phyloP scores from a whole-genome alignment of 1,140 invertebrate genomes.

The Anoplophora glabripennis region DNA sequence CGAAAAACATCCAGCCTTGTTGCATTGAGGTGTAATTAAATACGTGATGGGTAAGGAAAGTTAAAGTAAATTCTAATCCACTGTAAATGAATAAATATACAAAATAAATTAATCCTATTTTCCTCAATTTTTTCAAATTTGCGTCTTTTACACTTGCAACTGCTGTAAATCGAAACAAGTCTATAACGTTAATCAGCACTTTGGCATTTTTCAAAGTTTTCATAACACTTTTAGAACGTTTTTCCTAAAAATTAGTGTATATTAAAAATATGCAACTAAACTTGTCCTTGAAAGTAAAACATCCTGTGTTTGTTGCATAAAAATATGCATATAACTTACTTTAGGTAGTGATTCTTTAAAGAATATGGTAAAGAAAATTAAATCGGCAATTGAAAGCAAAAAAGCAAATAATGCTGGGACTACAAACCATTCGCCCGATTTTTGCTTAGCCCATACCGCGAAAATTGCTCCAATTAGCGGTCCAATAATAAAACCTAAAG shows the following conservation, averaged over 20 bases:
- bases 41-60: slow-evolving; percentile 92
- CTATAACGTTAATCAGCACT: slow-evolving; percentile 62
- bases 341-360: slow-evolving; percentile 84
- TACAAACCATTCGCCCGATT: slow-evolving; percentile 71
- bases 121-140: slow-evolving; percentile 65
- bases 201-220: slow-evolving; percentile 68
- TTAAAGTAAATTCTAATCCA: slow-evolving; percentile 95
- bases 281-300: background rate
- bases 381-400: slow-evolving; percentile 71
- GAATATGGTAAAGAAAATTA: slow-evolving; percentile 71
- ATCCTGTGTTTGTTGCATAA: background rate
- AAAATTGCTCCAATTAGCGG: slow-evolving; percentile 93
- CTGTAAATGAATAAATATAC: slow-evolving; percentile 96
- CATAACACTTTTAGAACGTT: slow-evolving; percentile 58
- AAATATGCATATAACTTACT: slow-evolving; percentile 45
- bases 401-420: slow-evolving; percentile 86
- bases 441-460: slow-evolving; percentile 66
- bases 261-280: background rate
- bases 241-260: slow-evolving; percentile 55
- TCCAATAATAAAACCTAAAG: slow-evolving; percentile 93
- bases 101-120: slow-evolving; percentile 86
- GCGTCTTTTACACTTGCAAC: slow-evolving; percentile 57
- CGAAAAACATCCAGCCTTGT: slow-evolving; percentile 97
- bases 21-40: slow-evolving; percentile 92
- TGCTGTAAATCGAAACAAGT: slow-evolving; percentile 60